Evolutionary conservation across 2,888 invertebrate species (phyloP).

Genomic region (Idaea aversata): DNA sequence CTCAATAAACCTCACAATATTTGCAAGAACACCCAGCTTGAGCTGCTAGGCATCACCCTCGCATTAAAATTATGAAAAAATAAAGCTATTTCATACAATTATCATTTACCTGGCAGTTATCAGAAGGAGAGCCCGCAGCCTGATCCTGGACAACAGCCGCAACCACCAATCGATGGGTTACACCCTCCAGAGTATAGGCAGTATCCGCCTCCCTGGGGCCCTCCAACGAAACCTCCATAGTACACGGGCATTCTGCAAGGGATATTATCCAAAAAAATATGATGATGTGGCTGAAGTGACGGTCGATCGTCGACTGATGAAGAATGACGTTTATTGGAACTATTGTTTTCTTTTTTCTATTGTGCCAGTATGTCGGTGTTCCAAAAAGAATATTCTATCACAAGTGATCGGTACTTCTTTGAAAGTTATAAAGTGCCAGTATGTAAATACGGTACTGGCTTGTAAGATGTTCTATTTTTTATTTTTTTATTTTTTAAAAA

Average conservation of each 20-base stretch:
- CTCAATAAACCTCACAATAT: too few relatives aligned
- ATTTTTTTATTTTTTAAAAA: too few relatives aligned
- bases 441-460: too few relatives aligned
- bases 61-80: too few relatives aligned
- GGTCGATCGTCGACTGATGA: background rate
- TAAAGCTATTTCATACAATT: too few relatives aligned
- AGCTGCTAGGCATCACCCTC: too few relatives aligned
- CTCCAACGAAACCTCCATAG: slow-evolving; percentile 65
- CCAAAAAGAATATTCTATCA: too few relatives aligned
- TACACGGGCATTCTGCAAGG: slow-evolving; percentile 53
- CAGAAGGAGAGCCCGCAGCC: slow-evolving; percentile 17
- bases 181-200: slow-evolving; percentile 46
- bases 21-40: too few relatives aligned
- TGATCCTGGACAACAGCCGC: slow-evolving; percentile 43
- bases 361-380: background rate
- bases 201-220: slow-evolving; percentile 61
- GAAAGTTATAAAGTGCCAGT: too few relatives aligned
- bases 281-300: background rate
- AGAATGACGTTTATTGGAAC: background rate
- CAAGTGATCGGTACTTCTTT: too few relatives aligned
- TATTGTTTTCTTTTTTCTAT: background rate
- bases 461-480: too few relatives aligned
- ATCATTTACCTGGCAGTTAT: background rate
- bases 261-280: background rate
- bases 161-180: slow-evolving; percentile 48